Evolutionary conservation across 1,140 invertebrate species (phyloP).

Genomic region (Pseudoatta argentina): DNA sequence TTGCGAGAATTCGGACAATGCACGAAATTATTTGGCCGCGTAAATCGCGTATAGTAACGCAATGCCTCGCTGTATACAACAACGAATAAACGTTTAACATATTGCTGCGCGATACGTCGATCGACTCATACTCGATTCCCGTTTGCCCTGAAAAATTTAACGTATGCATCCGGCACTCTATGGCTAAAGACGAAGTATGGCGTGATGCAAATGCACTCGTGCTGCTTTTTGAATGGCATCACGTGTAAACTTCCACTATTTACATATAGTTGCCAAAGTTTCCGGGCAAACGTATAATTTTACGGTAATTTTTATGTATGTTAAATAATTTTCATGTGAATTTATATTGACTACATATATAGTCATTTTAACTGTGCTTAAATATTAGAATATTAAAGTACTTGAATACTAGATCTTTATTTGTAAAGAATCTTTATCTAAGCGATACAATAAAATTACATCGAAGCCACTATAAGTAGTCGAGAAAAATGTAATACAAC

Average conservation of each 20-base stretch:
- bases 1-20: slow-evolving; percentile 46
- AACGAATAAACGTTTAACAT: slow-evolving; percentile 2
- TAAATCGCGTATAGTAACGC: slow-evolving; percentile 30
- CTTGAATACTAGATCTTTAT: too few species aligned
- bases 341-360: too few species aligned
- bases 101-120: slow-evolving; percentile 22
- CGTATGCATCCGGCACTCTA: neutral
- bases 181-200: neutral
- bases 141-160: slow-evolving; percentile 27
- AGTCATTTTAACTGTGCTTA: too few species aligned
- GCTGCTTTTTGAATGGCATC: neutral
- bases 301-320: too few species aligned
- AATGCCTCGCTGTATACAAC: neutral
- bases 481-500: neutral
- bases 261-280: neutral
- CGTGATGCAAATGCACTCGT: neutral
- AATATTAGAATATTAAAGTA: too few species aligned
- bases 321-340: too few species aligned
- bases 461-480: too few species aligned
- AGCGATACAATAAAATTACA: too few species aligned
- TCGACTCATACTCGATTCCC: slow-evolving; percentile 1
- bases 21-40: slow-evolving; percentile 55
- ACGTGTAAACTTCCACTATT: neutral
- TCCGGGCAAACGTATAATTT: too few species aligned
- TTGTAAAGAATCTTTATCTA: too few species aligned